Conservation (phyloP, 2,888 invertebrate genomes). For the Dasysyrphus tricinctus region DNA sequence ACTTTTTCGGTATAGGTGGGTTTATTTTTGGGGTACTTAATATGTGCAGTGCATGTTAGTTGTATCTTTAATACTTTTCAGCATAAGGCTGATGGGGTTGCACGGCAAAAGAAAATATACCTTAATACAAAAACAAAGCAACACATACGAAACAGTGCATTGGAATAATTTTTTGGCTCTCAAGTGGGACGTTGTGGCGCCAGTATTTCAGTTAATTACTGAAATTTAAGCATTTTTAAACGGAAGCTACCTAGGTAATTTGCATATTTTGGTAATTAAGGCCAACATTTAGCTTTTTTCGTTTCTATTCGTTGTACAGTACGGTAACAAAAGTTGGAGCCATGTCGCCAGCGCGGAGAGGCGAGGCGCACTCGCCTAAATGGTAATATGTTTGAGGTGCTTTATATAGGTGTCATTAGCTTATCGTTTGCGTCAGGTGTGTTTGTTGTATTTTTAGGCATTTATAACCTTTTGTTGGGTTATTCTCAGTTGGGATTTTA, state of each 20-base stretch:
- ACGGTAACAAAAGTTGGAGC: background rate
- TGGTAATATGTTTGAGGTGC: conserved; percentile 34
- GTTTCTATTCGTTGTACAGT: background rate
- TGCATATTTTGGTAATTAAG: conserved; percentile 73
- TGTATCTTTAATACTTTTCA: conserved; percentile 12
- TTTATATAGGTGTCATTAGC: conserved; percentile 62
- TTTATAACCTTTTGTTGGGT: conserved; percentile 13
- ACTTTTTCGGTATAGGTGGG: background rate
- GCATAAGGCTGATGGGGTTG: background rate
- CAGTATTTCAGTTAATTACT: conserved; percentile 67
- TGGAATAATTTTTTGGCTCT: conserved; percentile 64
- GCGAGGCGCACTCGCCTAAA: conserved; percentile 2
- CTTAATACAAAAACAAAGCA: conserved; percentile 1
- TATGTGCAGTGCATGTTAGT: conserved; percentile 46
- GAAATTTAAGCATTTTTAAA: conserved; percentile 66
- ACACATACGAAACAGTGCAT: conserved; percentile 25
- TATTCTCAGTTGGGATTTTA: conserved; percentile 10
- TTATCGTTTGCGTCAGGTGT: conserved; percentile 58
- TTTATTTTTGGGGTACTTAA: conserved; percentile 11
- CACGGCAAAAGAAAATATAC: background rate
- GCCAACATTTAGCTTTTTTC: conserved; percentile 34
- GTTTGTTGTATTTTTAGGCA: conserved; percentile 27
- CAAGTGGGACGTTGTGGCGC: conserved; percentile 68
- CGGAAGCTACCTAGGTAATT: conserved; percentile 62
- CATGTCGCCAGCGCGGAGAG: background rate